phyloP scores from a whole-genome alignment of 2,113 vertebrate species.

The Cepphus grylle region DNA sequence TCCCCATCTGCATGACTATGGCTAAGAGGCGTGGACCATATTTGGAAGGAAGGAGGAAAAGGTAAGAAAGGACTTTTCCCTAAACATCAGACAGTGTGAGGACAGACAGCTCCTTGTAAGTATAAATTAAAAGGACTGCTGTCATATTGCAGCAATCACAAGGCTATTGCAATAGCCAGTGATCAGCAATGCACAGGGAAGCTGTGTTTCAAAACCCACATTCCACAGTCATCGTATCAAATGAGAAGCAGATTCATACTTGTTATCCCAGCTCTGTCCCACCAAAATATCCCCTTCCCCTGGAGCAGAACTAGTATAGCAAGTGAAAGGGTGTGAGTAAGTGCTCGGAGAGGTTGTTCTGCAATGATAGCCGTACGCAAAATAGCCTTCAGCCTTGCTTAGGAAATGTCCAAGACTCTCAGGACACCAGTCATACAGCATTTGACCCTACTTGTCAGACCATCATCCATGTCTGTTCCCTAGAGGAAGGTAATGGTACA shows the following conservation, averaged over 20 bases:
- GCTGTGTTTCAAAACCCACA: background rate
- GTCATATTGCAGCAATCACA: background rate
- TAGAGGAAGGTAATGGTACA: background rate
- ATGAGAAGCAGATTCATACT: background rate
- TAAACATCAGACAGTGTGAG: background rate
- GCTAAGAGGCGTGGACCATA: background rate
- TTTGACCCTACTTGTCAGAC: background rate
- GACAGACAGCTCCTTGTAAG: background rate
- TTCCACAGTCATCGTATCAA: background rate
- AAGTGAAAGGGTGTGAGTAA: background rate
- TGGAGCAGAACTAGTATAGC: background rate
- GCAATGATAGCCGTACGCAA: background rate
- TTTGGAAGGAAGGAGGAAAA: background rate
- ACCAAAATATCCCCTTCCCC: background rate
- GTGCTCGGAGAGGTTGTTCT: background rate
- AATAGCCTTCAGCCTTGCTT: background rate
- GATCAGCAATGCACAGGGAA: background rate
- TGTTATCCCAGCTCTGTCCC: background rate
- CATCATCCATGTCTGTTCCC: background rate
- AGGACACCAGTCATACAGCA: background rate
- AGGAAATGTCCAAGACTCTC: background rate
- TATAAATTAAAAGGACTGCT: background rate
- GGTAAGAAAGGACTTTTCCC: background rate
- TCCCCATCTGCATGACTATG: background rate
- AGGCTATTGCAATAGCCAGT: background rate